Percentiles rank a stretch among this genome's conserved stretches.
phyloP scores from a whole-genome alignment of 2,113 vertebrate species.

The Climacteris rufus region DNA sequence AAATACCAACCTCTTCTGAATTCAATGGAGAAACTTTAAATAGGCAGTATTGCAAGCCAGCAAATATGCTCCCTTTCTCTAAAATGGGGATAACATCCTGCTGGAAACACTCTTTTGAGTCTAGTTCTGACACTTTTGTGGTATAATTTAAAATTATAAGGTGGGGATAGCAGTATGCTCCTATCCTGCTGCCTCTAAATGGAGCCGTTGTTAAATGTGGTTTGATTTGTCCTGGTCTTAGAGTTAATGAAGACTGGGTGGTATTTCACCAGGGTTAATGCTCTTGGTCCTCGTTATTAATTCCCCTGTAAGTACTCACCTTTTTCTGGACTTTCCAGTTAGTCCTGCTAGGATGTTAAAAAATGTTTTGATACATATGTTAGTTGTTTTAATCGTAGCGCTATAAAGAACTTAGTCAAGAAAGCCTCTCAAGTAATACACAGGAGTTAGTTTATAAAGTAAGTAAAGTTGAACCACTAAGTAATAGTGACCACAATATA shows the following conservation, averaged over 20 bases:
- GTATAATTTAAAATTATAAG: not conserved
- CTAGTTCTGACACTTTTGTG: not conserved
- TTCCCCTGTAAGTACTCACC: not conserved
- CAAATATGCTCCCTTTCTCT: not conserved
- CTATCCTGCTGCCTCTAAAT: not conserved
- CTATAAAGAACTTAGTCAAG: constrained; percentile 42
- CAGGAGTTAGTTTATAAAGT: constrained; percentile 55
- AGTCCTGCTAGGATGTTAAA: not conserved
- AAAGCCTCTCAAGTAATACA: constrained; percentile 33
- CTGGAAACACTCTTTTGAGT: not conserved
- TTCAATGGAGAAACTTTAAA: not conserved
- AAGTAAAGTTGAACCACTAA: constrained; percentile 59
- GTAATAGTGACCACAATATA: constrained; percentile 70
- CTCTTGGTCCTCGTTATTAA: not conserved
- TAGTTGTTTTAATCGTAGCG: constrained; percentile 20
- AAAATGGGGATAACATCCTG: not conserved
- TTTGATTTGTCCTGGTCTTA: constrained; percentile 17
- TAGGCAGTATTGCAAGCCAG: not conserved
- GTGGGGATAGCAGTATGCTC: not conserved
- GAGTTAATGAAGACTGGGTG: not conserved
- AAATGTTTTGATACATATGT: constrained; percentile 32
- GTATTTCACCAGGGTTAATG: constrained; percentile 6
- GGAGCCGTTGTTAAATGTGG: not conserved
- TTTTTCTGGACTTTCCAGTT: not conserved
- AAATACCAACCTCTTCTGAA: not conserved